Conservation (phyloP, 2,888 invertebrate genomes). For the Amblyjoppa fuscipennis region DNA sequence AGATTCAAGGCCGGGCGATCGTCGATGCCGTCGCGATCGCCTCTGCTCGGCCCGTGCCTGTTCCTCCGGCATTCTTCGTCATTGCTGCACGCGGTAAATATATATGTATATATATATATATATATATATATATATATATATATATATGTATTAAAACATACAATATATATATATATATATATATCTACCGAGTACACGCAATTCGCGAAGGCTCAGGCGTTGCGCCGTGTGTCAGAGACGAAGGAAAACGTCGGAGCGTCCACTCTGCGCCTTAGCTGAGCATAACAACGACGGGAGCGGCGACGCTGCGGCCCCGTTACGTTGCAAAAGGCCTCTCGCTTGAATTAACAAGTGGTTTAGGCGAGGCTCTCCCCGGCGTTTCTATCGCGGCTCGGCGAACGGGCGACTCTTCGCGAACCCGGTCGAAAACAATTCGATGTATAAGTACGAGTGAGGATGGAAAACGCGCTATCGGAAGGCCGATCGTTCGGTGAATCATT, state of each 20-base stretch:
- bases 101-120: background rate
- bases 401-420: background rate
- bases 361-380: conserved; percentile 50
- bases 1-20: conserved; percentile 57
- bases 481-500: conserved; percentile 15
- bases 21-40: conserved; percentile 43
- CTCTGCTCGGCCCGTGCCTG: conserved; percentile 28
- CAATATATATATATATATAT: background rate
- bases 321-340: conserved; percentile 58
- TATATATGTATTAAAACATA: background rate
- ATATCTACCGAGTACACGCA: background rate
- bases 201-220: conserved; percentile 26
- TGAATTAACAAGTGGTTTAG: conserved; percentile 65
- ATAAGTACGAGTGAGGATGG: conserved; percentile 20
- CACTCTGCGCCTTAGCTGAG: conserved; percentile 23
- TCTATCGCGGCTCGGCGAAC: background rate
- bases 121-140: background rate
- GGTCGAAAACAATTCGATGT: background rate
- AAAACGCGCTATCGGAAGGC: conserved; percentile 7
- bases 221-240: background rate
- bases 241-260: conserved; percentile 7
- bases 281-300: conserved; percentile 30
- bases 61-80: conserved; percentile 38
- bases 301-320: conserved; percentile 37
- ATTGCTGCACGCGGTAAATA: background rate